Base-by-base conservation (phyloP, 2,113 vertebrate species). In the Muscicapa adusta region DNA sequence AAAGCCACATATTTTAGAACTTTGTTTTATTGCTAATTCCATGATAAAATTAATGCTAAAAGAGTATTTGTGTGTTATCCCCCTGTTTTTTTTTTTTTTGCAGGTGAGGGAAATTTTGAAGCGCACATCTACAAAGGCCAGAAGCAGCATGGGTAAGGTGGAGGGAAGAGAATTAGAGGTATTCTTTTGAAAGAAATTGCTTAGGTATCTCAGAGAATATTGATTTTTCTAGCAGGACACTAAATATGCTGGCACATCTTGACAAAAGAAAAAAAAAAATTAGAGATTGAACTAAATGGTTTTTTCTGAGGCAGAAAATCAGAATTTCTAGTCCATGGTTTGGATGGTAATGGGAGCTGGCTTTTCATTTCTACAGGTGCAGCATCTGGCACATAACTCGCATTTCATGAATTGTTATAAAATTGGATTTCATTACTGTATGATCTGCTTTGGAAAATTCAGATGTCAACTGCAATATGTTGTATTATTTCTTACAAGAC, bases 51-150 rank as follows among this genome's bases (percentile, higher is more conserved):
- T 33, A 5, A 31, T 60, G 9, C 14, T 72, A 42, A 57, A 24
- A 73, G 33, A 43, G 2, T 4, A 75, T 33, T 53, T 53, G 2
- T 74, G 15, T 78, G 9, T 79, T 89, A 18, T 56, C 36, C 38
- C 26, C 31, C 18, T 78, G 2, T 18, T 95, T 66, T 40, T 40
- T 38, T 38, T 38, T 96, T 93, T 58, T 89, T 29, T 54, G 53
- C 70, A 99, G 99, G 99, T 99, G 89, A 98, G 97, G 53, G 99
- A 99, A 97, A 99, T 99, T 90, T 97, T 99, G 96, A 99, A 99
- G 68, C 98, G 99, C 28, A 99, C 98, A 3, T 72, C 98, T 96
- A 98, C 98, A 51, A 98, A 98, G 83, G 97, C 98, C 91, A 99
- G 98, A 97, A 99, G 98, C 97, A 99, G 98, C 9, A 99, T 99